Base-by-base conservation (phyloP, 2,113 vertebrate genomes). In the Marmota monax region DNA sequence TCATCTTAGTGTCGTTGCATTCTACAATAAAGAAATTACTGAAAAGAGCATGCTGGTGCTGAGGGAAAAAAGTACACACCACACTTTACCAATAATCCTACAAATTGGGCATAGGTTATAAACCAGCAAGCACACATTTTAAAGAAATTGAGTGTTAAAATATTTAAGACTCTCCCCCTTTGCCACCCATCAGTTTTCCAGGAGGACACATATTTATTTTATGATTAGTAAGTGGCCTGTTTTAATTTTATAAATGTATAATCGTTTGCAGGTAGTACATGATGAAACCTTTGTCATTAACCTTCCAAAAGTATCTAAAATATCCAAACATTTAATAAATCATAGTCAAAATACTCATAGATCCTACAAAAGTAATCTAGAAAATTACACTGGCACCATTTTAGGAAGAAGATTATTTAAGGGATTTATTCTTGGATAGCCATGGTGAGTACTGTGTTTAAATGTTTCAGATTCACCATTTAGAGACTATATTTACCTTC, bases 61-160 rank as follows among this genome's bases (percentile, higher is more conserved):
- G 18, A 80, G 22, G 5, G 27, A 8, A 56, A 22, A 9, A 14
- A 27, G 6, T 76, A 8, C 14, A 5, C 0, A 65, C 56, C 70
- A 76, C 0, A 73, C 72, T 92, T 88, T 92, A 92, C 79, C 77
- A 96, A 56, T 65, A 73, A 96, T 85, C 65, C 88, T 77, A 37
- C 34, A 95, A 88, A 77, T 53, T 95, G 27, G 89, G 45, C 94
- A 84, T 88, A 16, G 56, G n/a, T 72, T 90, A 39, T 88, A 88
- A 80, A 82, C 76, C 20, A 39, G 3, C 42, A n/a, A 42, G 27
- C 12, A 45, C 14, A 0, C 32, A 87, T 96, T 95, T 39, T 29
- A 69, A 97, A 93, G 86, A 98, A 65, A 61, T 7, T 76, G n/a
- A 96, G 92, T 95, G 65, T 96, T 90, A 56, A 96, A 86, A 90